phyloP scores from a whole-genome alignment of 1,140 invertebrate genomes.

The Drosophila equinoxialis region DNA sequence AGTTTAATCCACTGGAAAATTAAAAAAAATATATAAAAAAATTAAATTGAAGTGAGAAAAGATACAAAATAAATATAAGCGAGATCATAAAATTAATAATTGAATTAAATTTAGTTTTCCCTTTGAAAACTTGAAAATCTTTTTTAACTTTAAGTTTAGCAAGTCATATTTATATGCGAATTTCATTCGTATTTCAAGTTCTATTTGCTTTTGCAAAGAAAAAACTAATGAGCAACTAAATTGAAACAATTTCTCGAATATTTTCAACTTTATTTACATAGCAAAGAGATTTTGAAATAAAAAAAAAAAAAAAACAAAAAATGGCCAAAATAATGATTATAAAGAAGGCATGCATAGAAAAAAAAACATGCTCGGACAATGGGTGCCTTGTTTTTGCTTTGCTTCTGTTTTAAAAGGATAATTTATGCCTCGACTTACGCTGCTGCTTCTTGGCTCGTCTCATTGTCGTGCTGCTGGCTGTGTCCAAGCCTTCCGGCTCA shows the following conservation, averaged over 20 bases:
- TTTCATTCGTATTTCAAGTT: too few species aligned
- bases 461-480: conserved; percentile 8
- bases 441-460: conserved; percentile 27
- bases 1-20: conserved; percentile 38
- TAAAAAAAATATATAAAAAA: conserved; percentile 2
- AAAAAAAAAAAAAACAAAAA: background rate
- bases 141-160: too few species aligned
- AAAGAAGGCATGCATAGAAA: background rate
- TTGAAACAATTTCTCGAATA: too few species aligned
- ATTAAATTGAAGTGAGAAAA: conserved; percentile 6
- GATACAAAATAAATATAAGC: background rate
- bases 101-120: background rate
- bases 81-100: background rate
- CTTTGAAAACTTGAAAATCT: too few species aligned
- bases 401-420: background rate
- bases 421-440: conserved; percentile 30
- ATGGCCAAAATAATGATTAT: background rate
- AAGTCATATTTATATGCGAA: too few species aligned
- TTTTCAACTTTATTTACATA: too few species aligned
- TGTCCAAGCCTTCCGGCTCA: background rate
- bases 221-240: too few species aligned
- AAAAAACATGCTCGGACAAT: background rate
- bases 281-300: background rate
- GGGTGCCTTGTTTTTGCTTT: background rate
- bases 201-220: too few species aligned